Percentiles rank a stretch among this genome's conserved stretches.
Conservation (phyloP, 2,888 invertebrate genomes). For the Eutolmus rufibarbis region DNA sequence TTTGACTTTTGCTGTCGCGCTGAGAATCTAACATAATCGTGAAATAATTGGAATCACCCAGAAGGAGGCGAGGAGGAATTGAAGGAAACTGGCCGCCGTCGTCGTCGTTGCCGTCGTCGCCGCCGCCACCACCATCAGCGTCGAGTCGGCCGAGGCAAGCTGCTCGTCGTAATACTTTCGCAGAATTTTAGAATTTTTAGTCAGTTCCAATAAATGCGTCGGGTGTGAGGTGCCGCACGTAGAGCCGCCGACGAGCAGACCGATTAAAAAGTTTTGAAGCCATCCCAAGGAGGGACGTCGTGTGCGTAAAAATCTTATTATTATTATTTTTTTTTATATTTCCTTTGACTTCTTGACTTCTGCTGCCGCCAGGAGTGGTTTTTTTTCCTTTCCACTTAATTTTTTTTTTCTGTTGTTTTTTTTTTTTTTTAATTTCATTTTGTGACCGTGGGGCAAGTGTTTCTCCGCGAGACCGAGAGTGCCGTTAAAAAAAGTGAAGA, state of each 20-base stretch:
- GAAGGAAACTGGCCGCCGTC: background rate
- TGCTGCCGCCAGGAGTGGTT: background rate
- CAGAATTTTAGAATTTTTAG: conserved; percentile 24
- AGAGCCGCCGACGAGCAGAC: background rate
- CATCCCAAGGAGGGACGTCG: background rate
- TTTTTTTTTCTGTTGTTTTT: background rate
- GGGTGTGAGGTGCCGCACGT: conserved; percentile 26
- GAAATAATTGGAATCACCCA: conserved; percentile 25
- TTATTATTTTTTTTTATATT: background rate
- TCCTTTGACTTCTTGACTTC: background rate
- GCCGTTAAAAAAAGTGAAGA: background rate
- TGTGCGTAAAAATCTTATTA: background rate
- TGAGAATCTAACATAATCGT: conserved; percentile 23
- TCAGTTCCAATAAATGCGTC: conserved; percentile 32
- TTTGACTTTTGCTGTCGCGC: conserved; percentile 12
- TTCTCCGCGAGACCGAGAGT: background rate
- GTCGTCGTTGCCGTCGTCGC: background rate
- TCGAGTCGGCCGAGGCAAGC: background rate
- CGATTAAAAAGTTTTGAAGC: background rate
- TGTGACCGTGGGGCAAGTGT: background rate
- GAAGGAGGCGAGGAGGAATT: conserved; percentile 27
- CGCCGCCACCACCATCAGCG: background rate
- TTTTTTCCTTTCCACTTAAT: background rate
- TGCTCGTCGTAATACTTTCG: conserved; percentile 13
- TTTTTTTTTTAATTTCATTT: background rate